These are phyloP conservation scores for Phalacrocorax brasilianus DNA, from an alignment of 2,113 vertebrate species.

Conservation along the genomic window DNA sequence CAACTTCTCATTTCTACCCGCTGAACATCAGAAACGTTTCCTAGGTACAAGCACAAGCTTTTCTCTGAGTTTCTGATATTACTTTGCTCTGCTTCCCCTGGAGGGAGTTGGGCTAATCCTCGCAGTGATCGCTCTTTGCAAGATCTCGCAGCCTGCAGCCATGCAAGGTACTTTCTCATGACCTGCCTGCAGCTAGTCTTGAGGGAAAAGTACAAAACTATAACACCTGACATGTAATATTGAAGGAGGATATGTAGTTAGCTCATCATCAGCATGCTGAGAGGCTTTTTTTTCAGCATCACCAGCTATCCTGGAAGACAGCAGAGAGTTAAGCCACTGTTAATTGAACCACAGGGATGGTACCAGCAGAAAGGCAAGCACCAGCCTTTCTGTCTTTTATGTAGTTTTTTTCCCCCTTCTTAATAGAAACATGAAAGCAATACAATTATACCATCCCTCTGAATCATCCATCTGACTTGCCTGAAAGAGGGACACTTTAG, in stretches of 20 bases:
- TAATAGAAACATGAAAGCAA: background rate
- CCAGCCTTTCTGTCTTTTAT: background rate
- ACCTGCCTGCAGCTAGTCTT: background rate
- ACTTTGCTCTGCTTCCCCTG: background rate
- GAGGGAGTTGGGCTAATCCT: background rate
- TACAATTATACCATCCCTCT: background rate
- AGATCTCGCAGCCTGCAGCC: background rate
- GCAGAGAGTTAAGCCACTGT: background rate
- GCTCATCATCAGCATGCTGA: background rate
- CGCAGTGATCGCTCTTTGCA: background rate
- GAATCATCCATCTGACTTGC: background rate
- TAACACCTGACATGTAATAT: background rate
- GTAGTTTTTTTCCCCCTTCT: background rate
- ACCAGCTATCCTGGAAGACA: background rate
- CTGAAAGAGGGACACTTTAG: background rate
- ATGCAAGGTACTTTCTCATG: background rate
- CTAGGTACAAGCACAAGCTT: background rate
- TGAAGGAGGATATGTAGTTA: background rate
- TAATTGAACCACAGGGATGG: background rate
- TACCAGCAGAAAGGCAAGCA: background rate
- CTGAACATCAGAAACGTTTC: background rate
- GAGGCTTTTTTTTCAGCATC: background rate
- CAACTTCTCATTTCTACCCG: background rate
- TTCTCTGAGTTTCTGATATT: background rate
- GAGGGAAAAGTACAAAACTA: background rate